Evolutionary conservation across 2,888 invertebrate species (phyloP), one percentile per base, ranked within the genome.

Genomic region (Thecophora atra): DNA sequence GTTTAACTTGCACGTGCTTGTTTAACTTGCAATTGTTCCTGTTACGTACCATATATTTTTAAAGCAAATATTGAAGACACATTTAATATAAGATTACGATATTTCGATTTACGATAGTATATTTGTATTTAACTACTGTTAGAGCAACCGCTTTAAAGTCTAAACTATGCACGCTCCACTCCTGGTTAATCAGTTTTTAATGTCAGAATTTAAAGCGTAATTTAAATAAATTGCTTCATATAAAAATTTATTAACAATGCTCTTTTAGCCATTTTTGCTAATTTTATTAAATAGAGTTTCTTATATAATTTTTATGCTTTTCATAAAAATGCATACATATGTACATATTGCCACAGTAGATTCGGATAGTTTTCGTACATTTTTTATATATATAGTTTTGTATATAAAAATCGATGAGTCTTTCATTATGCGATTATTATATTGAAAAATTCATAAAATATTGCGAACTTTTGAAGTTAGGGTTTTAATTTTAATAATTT

Each of bases 291-390:
- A n/a, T n/a, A n/a, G n/a, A n/a, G n/a, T n/a, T n/a, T n/a, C n/a
- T n/a, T n/a, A n/a, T n/a, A n/a, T n/a, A n/a, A n/a, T n/a, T n/a
- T n/a, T n/a, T n/a, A n/a, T 6, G n/a, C 8, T n/a, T 11, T 24
- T 13, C 11, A 24, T 58, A 17, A 47, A 11, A 17, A n/a, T 17
- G 47, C 15, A 15, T 6, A 47, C 11, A 47, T 47, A 5, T n/a
- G 5, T n/a, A 5, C 13, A 15, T 24, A 11, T 13, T 58, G n/a
- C n/a, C 26, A 26, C 15, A 8, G 21, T 21, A 30, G 30, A 26
- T 58, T 17, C 21, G 30, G n/a, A 60, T 30, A 60, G 60, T 19
- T 60, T 60, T 60, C 60, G 60, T 30, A 60, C 30, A 60, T 7
- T 60, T 37, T 37, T 1, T 37, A 37, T 37, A 37, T 37, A 8